Percentiles rank a stretch among this genome's conserved stretches.
These are phyloP conservation scores for Leptobrachium leishanense DNA, from an alignment of 2,113 vertebrate species.

Conservation along the genomic window DNA sequence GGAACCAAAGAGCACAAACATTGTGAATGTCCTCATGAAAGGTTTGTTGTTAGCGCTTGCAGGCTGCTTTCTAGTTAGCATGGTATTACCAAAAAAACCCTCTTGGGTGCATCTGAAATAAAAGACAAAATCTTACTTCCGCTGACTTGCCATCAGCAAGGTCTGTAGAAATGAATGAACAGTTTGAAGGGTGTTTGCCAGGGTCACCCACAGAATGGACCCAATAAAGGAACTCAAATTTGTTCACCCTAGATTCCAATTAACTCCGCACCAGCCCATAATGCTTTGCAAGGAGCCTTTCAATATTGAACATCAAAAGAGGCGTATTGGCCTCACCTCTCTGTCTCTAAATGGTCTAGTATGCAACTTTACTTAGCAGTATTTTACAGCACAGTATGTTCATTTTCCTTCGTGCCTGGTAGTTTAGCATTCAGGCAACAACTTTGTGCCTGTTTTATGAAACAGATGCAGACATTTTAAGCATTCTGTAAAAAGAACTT, in stretches of 20 bases:
- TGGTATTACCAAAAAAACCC: conserved; percentile 31
- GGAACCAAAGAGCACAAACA: conserved; percentile 17
- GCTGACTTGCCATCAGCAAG: conserved; percentile 35
- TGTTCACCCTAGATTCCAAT: conserved; percentile 45
- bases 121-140: conserved; percentile 22
- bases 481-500: not conserved
- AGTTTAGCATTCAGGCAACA: not conserved
- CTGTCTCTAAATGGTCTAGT: conserved; percentile 31
- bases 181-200: conserved; percentile 12
- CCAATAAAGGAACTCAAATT: conserved; percentile 42
- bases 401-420: conserved; percentile 1
- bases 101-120: conserved; percentile 30
- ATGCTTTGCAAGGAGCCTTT: conserved; percentile 46
- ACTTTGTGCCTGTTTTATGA: not conserved
- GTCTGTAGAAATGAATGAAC: conserved; percentile 41
- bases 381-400: conserved; percentile 27
- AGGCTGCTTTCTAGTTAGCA: conserved; percentile 4
- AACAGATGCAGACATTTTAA: not conserved
- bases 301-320: conserved; percentile 44
- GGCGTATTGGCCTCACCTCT: conserved; percentile 46
- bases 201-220: conserved; percentile 25
- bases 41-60: conserved; percentile 12
- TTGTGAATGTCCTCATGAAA: conserved; percentile 5
- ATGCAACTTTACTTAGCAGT: conserved; percentile 13
- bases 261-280: conserved; percentile 42